Percentiles rank a stretch among this genome's conserved stretches.
Evolutionary conservation across 2,888 invertebrate species (phyloP).

Genomic region (Torymus tubicola): DNA sequence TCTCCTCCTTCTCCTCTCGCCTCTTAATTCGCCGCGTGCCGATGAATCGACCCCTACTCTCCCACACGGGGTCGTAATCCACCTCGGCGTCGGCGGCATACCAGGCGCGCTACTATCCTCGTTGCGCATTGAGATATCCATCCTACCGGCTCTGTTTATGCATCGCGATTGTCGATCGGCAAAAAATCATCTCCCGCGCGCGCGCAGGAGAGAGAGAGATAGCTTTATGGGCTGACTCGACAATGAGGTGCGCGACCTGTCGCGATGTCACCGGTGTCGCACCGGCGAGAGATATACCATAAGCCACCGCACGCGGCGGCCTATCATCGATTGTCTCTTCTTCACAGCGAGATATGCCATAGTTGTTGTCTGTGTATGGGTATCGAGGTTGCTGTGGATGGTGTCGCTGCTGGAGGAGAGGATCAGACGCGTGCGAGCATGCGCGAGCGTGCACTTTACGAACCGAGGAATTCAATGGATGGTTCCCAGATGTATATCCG

Average conservation of each 20-base stretch:
- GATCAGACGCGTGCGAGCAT: background rate
- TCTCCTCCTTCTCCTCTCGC: background rate
- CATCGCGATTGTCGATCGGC: slow-evolving; percentile 37
- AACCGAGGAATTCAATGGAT: slow-evolving; percentile 67
- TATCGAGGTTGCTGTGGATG: too few species aligned
- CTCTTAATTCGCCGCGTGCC: slow-evolving; percentile 19
- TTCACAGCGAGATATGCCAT: background rate
- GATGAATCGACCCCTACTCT: slow-evolving; percentile 19
- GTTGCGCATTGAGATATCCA: slow-evolving; percentile 12
- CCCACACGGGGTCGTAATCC: background rate
- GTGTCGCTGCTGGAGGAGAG: too few species aligned
- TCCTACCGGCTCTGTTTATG: slow-evolving; percentile 57
- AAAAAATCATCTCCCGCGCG: slow-evolving; percentile 22
- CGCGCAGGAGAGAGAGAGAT: background rate
- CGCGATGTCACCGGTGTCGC: too few species aligned
- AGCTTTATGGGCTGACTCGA: slow-evolving; percentile 26
- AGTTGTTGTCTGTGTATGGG: too few species aligned
- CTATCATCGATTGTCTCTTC: slow-evolving; percentile 71
- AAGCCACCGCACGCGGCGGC: slow-evolving; percentile 61
- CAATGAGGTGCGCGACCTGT: slow-evolving; percentile 1
- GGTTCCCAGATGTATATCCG: slow-evolving; percentile 57
- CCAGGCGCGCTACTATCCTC: background rate
- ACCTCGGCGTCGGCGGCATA: background rate
- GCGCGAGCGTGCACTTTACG: slow-evolving; percentile 57
- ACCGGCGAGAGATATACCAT: slow-evolving; percentile 55